Percentiles rank a stretch among this genome's conserved stretches.
phyloP scores from a whole-genome alignment of 2,888 invertebrate species.

The Sipha maydis region DNA sequence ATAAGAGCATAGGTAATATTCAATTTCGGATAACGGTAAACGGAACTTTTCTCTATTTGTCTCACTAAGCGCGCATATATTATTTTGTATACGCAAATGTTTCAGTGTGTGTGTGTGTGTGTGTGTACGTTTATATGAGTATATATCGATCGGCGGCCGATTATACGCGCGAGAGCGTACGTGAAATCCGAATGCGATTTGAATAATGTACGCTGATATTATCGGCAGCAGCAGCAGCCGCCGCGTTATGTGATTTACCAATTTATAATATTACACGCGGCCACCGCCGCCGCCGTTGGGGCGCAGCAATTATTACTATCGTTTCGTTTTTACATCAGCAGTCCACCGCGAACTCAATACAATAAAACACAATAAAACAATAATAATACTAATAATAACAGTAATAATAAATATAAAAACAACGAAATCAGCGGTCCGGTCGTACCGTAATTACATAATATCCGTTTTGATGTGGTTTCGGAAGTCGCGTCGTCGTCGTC shows the following conservation, averaged over 20 bases:
- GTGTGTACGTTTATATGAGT: background rate
- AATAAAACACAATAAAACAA: background rate
- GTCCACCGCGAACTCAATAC: background rate
- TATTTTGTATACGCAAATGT: too few species aligned
- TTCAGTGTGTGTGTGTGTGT: too few species aligned
- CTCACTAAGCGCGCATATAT: too few species aligned
- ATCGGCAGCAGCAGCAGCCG: background rate
- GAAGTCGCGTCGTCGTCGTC: background rate
- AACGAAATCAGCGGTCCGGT: background rate
- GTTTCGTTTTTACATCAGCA: background rate
- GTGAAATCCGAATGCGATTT: slow-evolving; percentile 50
- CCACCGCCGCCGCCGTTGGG: too few species aligned
- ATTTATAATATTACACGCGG: background rate
- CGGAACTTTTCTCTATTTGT: slow-evolving; percentile 27
- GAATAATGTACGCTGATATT: slow-evolving; percentile 41
- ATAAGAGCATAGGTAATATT: slow-evolving; percentile 14
- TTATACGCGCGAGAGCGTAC: slow-evolving; percentile 15
- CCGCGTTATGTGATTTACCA: slow-evolving; percentile 49
- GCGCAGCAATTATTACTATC: slow-evolving; percentile 13
- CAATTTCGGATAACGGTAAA: slow-evolving; percentile 56
- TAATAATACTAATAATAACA: background rate
- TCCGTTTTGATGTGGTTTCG: too few species aligned
- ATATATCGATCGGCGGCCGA: slow-evolving; percentile 3
- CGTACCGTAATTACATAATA: background rate
- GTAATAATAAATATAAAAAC: background rate